A percentile compares a stretch with the other conserved stretches of the same genome.
phyloP scores from a whole-genome alignment of 2,113 vertebrate genomes.

The Perccottus glenii region DNA sequence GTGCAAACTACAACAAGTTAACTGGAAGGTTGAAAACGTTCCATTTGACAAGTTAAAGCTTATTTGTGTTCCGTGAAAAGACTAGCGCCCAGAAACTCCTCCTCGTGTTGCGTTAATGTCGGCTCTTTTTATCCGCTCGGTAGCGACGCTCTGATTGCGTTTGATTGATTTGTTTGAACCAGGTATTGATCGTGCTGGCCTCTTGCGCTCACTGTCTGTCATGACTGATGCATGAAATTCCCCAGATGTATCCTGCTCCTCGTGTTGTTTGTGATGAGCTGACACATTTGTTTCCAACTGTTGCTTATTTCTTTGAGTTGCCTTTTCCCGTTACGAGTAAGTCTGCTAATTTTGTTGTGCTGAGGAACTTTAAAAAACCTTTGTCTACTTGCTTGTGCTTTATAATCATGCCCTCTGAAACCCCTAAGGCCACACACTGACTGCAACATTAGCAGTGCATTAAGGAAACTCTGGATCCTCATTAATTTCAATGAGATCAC shows the following conservation, averaged over 20 bases:
- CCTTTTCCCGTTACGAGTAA: background rate
- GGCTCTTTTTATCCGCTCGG: constrained; percentile 16
- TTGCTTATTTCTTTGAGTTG: background rate
- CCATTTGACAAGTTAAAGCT: background rate
- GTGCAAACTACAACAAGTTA: background rate
- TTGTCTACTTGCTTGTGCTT: constrained; percentile 10
- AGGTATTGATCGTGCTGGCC: constrained; percentile 41
- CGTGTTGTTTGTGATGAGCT: constrained; percentile 11
- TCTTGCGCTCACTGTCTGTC: constrained; percentile 33
- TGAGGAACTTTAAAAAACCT: background rate
- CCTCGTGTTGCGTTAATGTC: constrained; percentile 7
- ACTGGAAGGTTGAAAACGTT: background rate
- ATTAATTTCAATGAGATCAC: constrained; percentile 1
- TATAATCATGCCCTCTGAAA: background rate
- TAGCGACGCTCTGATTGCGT: constrained; percentile 40
- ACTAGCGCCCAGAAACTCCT: background rate
- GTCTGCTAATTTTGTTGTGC: background rate
- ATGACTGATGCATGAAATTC: constrained; percentile 25
- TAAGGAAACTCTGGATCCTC: constrained; percentile 24
- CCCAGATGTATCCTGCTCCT: constrained; percentile 12
- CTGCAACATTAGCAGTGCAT: constrained; percentile 10
- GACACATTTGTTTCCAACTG: constrained; percentile 15
- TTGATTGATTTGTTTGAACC: constrained; percentile 49
- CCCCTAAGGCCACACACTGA: constrained; percentile 1
- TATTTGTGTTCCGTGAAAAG: background rate